Conservation (phyloP, 53 echinoderm and acorn worm genomes). For the Mesocentrotus franciscanus region DNA sequence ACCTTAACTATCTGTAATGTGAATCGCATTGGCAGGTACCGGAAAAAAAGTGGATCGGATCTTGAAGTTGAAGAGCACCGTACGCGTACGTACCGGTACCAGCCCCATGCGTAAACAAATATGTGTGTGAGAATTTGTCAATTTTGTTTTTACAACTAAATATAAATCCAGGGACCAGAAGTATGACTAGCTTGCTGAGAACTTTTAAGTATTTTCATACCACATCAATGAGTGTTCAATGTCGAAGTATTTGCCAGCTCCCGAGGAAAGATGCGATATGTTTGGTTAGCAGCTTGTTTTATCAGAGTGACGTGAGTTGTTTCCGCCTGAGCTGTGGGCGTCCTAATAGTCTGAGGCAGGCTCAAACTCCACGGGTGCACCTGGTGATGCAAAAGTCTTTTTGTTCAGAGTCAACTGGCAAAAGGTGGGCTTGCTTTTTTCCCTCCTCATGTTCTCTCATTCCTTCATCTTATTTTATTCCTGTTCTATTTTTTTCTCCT, state of each 20-base stretch:
- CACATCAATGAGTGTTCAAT: background rate
- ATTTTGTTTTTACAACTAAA: background rate
- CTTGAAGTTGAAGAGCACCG: too few relatives aligned
- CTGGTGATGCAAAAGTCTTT: background rate
- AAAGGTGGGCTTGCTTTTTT: background rate
- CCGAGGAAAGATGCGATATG: background rate
- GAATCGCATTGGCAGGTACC: too few relatives aligned
- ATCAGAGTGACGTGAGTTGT: background rate
- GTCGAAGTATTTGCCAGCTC: background rate
- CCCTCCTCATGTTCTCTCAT: too few relatives aligned
- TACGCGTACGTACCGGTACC: too few relatives aligned
- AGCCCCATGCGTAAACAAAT: background rate
- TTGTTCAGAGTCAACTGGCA: background rate
- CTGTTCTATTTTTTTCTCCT: too few relatives aligned
- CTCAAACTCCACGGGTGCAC: background rate
- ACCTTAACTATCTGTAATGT: too few relatives aligned
- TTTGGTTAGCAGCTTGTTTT: background rate
- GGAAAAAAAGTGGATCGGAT: too few relatives aligned
- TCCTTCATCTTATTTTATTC: too few relatives aligned
- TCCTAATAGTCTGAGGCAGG: background rate
- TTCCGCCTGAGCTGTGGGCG: slow-evolving; percentile 38
- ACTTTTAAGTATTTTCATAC: background rate
- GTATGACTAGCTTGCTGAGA: background rate
- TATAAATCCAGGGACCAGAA: background rate
- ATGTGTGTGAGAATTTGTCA: background rate